Evolutionary conservation across 2,797 vertebrate genomes (phyloP).

Genomic region (Chromis chromis): DNA sequence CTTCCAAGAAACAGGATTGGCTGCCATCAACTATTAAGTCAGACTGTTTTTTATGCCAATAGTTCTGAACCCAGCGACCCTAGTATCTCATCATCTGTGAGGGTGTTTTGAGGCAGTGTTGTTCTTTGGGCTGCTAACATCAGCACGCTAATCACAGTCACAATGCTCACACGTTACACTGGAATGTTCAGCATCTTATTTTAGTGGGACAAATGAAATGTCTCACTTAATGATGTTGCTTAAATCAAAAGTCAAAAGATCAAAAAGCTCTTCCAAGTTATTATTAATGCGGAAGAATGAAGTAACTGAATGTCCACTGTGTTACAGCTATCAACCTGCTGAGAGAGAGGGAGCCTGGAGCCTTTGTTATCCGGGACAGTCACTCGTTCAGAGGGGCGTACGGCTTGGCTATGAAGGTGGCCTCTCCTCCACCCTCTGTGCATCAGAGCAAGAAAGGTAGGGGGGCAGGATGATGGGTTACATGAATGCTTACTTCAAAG

Average conservation of each 20-base stretch:
- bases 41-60: not conserved
- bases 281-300: too few species aligned
- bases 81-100: too few species aligned
- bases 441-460: slow-evolving; percentile 97
- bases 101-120: too few species aligned
- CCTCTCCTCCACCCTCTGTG: slow-evolving; percentile 91
- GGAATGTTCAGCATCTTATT: too few species aligned
- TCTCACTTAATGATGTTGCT: too few species aligned
- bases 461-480: not conserved
- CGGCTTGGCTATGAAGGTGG: slow-evolving; percentile 97
- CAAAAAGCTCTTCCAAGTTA: too few species aligned
- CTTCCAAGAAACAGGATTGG: too few species aligned
- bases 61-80: not conserved
- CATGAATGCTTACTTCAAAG: not conserved
- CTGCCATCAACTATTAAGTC: not conserved
- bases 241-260: too few species aligned
- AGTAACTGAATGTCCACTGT: slow-evolving; percentile 7
- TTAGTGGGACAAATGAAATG: too few species aligned
- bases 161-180: not conserved
- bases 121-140: too few species aligned
- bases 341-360: slow-evolving; percentile 94
- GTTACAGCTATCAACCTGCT: slow-evolving; percentile 92
- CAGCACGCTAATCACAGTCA: too few species aligned
- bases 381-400: slow-evolving; percentile 98
- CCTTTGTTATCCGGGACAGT: slow-evolving; percentile 98